Conservation (phyloP, 2,797 vertebrate species). For the Thamnophis elegans region DNA sequence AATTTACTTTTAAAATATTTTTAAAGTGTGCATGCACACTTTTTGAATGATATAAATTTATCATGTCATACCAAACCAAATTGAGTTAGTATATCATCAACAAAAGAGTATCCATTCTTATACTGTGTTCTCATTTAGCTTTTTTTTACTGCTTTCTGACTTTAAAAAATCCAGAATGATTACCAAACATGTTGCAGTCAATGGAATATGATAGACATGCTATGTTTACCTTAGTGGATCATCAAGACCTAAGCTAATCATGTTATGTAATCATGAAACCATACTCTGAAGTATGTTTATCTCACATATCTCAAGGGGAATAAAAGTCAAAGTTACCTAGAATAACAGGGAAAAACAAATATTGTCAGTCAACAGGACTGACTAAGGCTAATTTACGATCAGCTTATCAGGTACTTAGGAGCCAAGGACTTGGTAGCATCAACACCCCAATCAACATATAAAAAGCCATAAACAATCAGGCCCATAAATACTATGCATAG, state of each 20-base stretch:
- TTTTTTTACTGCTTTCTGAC: background rate
- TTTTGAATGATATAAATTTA: too few relatives aligned
- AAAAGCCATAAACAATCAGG: too few relatives aligned
- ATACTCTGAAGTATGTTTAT: background rate
- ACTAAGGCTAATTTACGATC: too few relatives aligned
- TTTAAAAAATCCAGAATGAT: background rate
- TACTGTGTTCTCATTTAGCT: background rate
- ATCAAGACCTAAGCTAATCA: background rate
- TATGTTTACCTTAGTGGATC: background rate
- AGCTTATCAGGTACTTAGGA: too few relatives aligned
- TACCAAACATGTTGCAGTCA: background rate
- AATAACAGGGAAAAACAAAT: background rate
- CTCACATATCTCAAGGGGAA: background rate
- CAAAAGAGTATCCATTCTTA: too few relatives aligned
- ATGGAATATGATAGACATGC: background rate
- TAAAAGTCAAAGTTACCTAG: background rate
- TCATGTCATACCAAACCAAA: too few relatives aligned
- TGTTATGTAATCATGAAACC: background rate
- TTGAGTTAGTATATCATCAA: too few relatives aligned
- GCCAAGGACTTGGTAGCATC: too few relatives aligned
- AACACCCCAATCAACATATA: too few relatives aligned
- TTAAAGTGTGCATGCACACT: too few relatives aligned
- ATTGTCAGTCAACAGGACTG: background rate
- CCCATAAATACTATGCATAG: too few relatives aligned
- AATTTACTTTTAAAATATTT: too few relatives aligned